These are phyloP conservation scores for Eustalomyia histrio DNA, from an alignment of 2,888 invertebrate genomes.

Conservation along the genomic window DNA sequence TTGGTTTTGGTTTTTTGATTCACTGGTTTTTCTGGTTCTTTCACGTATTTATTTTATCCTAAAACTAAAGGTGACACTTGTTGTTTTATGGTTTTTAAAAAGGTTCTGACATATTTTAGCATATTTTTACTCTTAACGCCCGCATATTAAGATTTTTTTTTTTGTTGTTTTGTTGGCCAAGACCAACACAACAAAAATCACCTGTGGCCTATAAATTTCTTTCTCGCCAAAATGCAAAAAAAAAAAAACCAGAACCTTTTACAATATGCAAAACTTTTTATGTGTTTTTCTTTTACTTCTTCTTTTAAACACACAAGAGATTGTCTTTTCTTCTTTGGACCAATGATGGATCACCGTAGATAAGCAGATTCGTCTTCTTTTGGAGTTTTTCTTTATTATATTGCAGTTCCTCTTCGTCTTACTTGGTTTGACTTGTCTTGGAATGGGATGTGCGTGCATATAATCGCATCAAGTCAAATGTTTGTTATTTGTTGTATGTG, in stretches of 20 bases:
- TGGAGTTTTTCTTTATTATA: conserved; percentile 44
- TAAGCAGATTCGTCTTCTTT: conserved; percentile 65
- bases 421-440: conserved; percentile 44
- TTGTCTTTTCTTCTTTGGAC: conserved; percentile 48
- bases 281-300: not conserved
- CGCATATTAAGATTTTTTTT: conserved; percentile 58
- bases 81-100: conserved; percentile 65
- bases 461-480: conserved; percentile 66
- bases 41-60: conserved; percentile 36
- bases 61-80: conserved; percentile 63
- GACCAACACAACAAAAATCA: conserved; percentile 38
- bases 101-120: conserved; percentile 65
- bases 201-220: conserved; percentile 64
- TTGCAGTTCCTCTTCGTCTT: conserved; percentile 1
- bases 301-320: not conserved
- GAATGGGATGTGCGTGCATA: conserved; percentile 63
- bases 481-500: conserved; percentile 61
- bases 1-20: conserved; percentile 41
- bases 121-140: conserved; percentile 63
- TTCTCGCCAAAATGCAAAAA: conserved; percentile 3
- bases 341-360: conserved; percentile 66
- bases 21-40: conserved; percentile 62
- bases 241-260: conserved; percentile 31
- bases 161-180: not conserved
- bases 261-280: conserved; percentile 57